These are phyloP conservation scores for Macrophya alboannulata DNA, from an alignment of 2,888 invertebrate genomes.

Conservation along the genomic window DNA sequence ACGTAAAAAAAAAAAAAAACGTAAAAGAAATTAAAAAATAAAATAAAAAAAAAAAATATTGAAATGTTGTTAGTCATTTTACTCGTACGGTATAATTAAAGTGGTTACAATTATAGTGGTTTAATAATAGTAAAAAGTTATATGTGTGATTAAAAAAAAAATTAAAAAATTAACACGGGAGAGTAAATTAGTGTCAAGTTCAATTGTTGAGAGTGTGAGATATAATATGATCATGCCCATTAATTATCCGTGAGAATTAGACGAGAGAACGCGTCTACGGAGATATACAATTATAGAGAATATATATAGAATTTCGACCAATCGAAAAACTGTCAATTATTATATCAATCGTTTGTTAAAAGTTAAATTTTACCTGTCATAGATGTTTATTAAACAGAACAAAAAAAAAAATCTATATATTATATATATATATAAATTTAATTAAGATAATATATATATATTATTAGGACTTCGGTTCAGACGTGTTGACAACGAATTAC, in stretches of 20 bases:
- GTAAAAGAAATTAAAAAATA: no score
- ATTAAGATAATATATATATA: constrained; percentile 12
- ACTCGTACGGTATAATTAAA: constrained; percentile 17
- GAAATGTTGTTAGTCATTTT: constrained; percentile 24
- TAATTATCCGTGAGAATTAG: no score
- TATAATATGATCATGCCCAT: not conserved
- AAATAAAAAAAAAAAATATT: constrained; percentile 4
- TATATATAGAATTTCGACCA: constrained; percentile 64
- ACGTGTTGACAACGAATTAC: constrained; percentile 48
- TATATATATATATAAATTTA: constrained; percentile 15
- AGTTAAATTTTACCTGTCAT: constrained; percentile 49
- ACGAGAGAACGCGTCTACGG: no score
- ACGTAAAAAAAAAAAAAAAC: not conserved
- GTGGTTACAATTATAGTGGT: constrained; percentile 17
- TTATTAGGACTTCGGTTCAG: constrained; percentile 30
- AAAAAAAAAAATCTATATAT: no score
- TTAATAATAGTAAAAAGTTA: constrained; percentile 6
- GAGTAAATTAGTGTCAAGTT: constrained; percentile 18
- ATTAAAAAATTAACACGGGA: not conserved
- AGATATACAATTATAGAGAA: no score
- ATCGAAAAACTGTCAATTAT: constrained; percentile 76
- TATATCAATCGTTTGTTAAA: constrained; percentile 69
- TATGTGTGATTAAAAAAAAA: not conserved
- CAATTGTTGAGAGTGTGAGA: constrained; percentile 17
- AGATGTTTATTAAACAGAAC: constrained; percentile 48